Base-by-base conservation (phyloP, 2,888 invertebrate genomes). In the Caenorhabditis angaria region DNA sequence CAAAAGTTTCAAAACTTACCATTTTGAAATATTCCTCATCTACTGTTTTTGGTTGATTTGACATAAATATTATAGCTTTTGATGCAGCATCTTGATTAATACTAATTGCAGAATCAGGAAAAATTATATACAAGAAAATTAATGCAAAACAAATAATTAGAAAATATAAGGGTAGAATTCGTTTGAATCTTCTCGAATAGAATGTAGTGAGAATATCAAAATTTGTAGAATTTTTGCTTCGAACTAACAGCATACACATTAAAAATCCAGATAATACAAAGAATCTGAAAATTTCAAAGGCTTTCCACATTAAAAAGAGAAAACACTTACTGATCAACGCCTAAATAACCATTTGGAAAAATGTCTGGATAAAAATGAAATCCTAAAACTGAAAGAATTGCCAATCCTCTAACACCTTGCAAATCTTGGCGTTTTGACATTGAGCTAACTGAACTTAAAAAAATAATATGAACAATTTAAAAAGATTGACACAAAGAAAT, bases 341-440 rank as follows among this genome's bases (percentile, higher is more conserved):
- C 70, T 2, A 71, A 32, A 41, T 71, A 71, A 41, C 70, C 70
- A 63, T 71, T 71, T 3, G 70, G 70, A 14, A 60, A 58, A 18
- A 22, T 25, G 1, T 55, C 14, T 1, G 70, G 70, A 20, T 47
- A 66, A 48, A 71, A 71, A 24, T 71, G 70, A 56, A 71, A 71
- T 10, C 65, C 63, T 0, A 71, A 56, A 4, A 71, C 70, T 12
- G 50, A 27, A 27, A 71, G 14, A 28, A 71, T 71, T 4, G 70
- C 70, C n/a, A 65, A 5, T 1, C 41, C 70, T 10, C 70, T 62
- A 20, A 71, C 59, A 10, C 70, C 70, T 62, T 71, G 70, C 1
- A 71, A 48, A n/a, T 71, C 70, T 10, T 57, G 41, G 10, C 70
- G 29, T 54, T 70, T 70, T 6, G 70, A 54, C 41, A 41, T 41